Evolutionary conservation across 2,888 invertebrate species (phyloP).

Genomic region (Anaspis maculata): DNA sequence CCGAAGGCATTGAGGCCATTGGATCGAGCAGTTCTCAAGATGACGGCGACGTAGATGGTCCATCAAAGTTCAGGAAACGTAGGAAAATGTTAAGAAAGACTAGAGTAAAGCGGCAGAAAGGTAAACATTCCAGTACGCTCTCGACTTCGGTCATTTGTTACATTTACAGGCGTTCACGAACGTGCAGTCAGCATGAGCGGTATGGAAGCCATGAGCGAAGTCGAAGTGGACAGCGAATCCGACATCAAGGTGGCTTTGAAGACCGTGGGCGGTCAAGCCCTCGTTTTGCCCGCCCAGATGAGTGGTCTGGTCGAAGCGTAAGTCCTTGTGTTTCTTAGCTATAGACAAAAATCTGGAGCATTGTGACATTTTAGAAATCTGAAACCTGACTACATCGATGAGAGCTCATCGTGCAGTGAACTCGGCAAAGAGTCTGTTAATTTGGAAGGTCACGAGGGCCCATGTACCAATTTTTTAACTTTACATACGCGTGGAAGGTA

Average conservation of each 20-base stretch:
- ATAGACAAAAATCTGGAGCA: neutral
- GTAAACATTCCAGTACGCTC: constrained; percentile 13
- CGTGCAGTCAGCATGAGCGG: constrained; percentile 28
- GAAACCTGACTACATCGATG: constrained; percentile 38
- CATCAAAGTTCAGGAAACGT: constrained; percentile 36
- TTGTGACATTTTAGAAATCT: constrained; percentile 27
- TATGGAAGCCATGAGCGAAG: constrained; percentile 36
- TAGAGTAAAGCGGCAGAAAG: constrained; percentile 49
- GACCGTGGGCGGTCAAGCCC: constrained; percentile 25
- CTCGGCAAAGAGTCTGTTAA: constrained; percentile 38
- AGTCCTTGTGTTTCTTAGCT: constrained; percentile 6
- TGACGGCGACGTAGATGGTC: constrained; percentile 45
- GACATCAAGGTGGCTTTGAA: constrained; percentile 35
- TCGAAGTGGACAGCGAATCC: constrained; percentile 38
- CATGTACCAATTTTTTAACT: constrained; percentile 35
- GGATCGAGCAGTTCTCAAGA: constrained; percentile 43
- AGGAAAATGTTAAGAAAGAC: constrained; percentile 54
- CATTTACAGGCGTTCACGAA: constrained; percentile 20
- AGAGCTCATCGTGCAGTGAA: constrained; percentile 42
- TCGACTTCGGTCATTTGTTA: neutral
- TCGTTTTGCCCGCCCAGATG: constrained; percentile 35
- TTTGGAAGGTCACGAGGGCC: constrained; percentile 28
- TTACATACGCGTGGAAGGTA: constrained; percentile 35
- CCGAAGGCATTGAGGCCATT: constrained; percentile 46
- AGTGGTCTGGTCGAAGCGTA: constrained; percentile 33